Evolutionary conservation across 2,113 vertebrate species (phyloP).

Genomic region (Oenanthe oenanthe): DNA sequence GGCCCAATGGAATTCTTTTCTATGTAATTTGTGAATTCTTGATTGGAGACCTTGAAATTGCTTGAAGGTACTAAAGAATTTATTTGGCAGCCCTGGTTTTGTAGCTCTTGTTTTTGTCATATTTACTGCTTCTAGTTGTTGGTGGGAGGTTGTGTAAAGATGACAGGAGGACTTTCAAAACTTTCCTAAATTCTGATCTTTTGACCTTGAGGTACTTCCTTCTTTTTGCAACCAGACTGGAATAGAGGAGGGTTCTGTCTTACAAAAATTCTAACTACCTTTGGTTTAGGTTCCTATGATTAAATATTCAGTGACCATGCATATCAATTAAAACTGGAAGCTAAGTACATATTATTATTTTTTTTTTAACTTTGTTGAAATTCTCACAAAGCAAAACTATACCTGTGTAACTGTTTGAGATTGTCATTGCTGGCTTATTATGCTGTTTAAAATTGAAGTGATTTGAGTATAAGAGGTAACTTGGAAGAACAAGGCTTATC

Average conservation of each 20-base stretch:
- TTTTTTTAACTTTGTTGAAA: not conserved
- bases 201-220: not conserved
- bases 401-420: not conserved
- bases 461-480: not conserved
- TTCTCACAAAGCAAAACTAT: not conserved
- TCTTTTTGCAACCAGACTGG: not conserved
- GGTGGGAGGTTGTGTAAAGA: not conserved
- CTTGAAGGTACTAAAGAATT: not conserved
- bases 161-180: not conserved
- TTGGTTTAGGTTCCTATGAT: not conserved
- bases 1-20: fast-evolving
- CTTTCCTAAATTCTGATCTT: not conserved
- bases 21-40: not conserved
- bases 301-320: not conserved
- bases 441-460: not conserved
- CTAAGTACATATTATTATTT: not conserved
- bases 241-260: fast-evolving
- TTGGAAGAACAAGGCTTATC: not conserved
- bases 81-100: not conserved
- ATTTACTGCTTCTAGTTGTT: not conserved
- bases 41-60: not conserved
- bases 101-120: not conserved
- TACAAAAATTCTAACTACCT: not conserved
- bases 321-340: not conserved
- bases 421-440: not conserved